Conservation (phyloP, 2,888 invertebrate genomes). For the Peribatodes rhomboidaria region DNA sequence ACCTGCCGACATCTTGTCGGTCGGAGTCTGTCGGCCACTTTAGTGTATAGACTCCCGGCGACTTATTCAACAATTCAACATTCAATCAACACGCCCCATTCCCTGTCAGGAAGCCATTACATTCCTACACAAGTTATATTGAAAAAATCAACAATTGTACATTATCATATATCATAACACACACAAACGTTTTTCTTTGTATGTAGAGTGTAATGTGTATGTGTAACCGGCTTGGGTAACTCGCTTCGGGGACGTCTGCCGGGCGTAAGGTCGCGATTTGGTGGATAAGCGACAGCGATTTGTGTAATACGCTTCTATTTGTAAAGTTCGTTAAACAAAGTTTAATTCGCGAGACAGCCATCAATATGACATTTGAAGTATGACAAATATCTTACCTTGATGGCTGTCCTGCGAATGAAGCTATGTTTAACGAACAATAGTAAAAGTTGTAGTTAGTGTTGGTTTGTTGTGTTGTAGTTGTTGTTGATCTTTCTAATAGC, state of each 20-base stretch:
- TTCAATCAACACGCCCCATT: constrained; percentile 34
- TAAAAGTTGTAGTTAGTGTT: no score
- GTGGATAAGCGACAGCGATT: constrained; percentile 25
- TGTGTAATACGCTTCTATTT: not conserved
- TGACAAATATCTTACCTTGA: no score
- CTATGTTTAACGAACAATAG: no score
- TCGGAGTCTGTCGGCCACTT: no score
- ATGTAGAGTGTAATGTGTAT: constrained; percentile 43
- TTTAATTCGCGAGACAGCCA: no score
- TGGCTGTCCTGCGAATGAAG: no score
- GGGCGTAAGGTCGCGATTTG: constrained; percentile 40
- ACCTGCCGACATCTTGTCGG: no score
- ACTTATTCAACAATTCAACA: constrained; percentile 12
- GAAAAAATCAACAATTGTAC: constrained; percentile 54
- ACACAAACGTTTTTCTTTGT: constrained; percentile 28
- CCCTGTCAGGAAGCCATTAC: constrained; percentile 38
- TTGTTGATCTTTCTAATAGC: no score
- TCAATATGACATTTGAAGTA: no score
- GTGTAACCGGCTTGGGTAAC: constrained; percentile 63
- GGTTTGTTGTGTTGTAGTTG: no score
- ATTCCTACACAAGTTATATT: constrained; percentile 38
- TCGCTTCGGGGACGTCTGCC: constrained; percentile 65
- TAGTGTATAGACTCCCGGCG: no score
- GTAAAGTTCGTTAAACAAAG: no score
- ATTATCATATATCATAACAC: constrained; percentile 68